Base-by-base conservation (phyloP, 2,888 invertebrate species). In the Scaptomyza tumidula region DNA sequence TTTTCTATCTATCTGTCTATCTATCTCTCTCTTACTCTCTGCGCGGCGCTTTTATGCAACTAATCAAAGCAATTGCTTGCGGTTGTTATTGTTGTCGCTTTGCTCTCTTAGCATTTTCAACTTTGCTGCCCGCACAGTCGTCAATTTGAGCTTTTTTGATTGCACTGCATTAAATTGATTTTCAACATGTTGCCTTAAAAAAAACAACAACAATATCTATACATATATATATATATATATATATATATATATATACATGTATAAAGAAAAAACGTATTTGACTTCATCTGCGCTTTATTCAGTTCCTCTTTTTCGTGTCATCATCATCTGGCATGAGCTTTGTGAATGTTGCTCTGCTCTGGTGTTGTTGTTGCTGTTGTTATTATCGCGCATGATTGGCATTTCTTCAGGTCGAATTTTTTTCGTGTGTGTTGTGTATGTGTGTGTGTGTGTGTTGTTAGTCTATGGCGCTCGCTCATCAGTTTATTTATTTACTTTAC, bases 381-480 rank as follows among this genome's bases (percentile, higher is more conserved):
- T 83, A 86, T 86, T 83, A 83, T 77, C 78, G 88, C 88, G 83
- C 86, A 88, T 83, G 83, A 88, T 88, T 83, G 83, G 88, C 83
- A 80, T 83, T 87, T 83, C 80, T 71, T 82, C 67, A 79, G 72
- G 49, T 64, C 50, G n/a, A 35, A 50, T 24, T 10, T 35, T 0
- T n/a, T 37, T 37, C 3, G 24, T 24, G 24, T 24, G 24, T 24
- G 24, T 24, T 48, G 6, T 53, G 35, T 37, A 31, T 53, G 31
- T 41, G 31, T 24, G 54, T 50, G 35, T 43, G 9, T 16, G 14
- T 39, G 39, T 44, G 43, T 44, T 44, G 29, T 24, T 19, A 16
- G 7, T 29, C 54, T 61, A 53, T 58, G 57, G 45, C 53, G 54
- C 53, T 48, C 61, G 79, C 70, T 74, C 76, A 75, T 71, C 80